phyloP scores from a whole-genome alignment of 2,113 vertebrate genomes.

The Opisthocomus hoazin region DNA sequence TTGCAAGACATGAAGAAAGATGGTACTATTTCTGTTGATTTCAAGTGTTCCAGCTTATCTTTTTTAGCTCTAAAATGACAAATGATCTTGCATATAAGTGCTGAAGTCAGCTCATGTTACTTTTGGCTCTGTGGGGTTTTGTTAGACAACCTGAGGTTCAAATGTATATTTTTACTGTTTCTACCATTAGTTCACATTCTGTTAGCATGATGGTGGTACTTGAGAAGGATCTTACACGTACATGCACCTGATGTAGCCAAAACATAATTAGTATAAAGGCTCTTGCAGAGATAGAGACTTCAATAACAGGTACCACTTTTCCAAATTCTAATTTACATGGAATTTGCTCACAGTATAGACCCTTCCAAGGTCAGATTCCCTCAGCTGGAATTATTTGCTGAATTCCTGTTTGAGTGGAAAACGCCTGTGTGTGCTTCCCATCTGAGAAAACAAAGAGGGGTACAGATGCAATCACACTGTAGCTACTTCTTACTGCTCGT shows the following conservation, averaged over 20 bases:
- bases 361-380: neutral
- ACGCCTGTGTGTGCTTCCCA: neutral
- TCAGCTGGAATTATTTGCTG: neutral
- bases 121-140: neutral
- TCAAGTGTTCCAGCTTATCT: neutral
- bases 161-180: neutral
- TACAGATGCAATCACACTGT: neutral
- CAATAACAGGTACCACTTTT: neutral
- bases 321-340: neutral
- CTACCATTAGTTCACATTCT: neutral
- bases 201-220: neutral
- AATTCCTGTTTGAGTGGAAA: neutral
- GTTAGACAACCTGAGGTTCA: neutral
- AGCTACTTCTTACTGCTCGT: neutral
- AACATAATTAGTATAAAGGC: neutral
- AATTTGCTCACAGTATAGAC: neutral
- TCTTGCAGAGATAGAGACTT: neutral
- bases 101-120: neutral
- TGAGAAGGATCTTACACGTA: neutral
- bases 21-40: neutral
- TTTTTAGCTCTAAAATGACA: neutral
- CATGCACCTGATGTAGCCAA: neutral
- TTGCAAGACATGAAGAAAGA: neutral
- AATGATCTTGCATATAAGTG: neutral
- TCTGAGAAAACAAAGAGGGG: neutral